Base-by-base conservation (phyloP, 2,113 vertebrate species). In the Gymnocephalus cernua region DNA sequence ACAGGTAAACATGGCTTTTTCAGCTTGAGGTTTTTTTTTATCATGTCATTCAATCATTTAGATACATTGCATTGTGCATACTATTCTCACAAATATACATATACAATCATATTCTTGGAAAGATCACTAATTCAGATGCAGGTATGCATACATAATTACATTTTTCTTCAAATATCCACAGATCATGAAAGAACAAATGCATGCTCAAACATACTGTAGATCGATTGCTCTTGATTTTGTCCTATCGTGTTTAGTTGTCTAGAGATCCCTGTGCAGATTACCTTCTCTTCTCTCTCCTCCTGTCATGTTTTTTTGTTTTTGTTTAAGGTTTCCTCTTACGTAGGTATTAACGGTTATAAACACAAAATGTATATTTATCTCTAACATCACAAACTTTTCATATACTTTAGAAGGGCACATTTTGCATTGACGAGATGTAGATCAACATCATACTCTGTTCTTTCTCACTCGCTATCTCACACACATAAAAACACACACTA, bases 181-280 rank as follows among this genome's bases (percentile, higher is more conserved):
- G 12, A 47, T 62, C 38, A 70, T 61, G 18, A 72, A 23, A 6
- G 5, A 54, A 63, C 23, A 71, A 58, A 84, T 80, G 32, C 1
- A 6, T 16, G 10, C 44, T 67, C 21, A 27, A 54, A 69, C 11
- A 1, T 38, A n/a, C n/a, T n/a, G n/a, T n/a, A 18, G 44, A 77
- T 29, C 47, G 64, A 68, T 5, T 45, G 51, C 23, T 73, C 50
- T 72, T 16, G 61, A 83, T 32, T 71, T 32, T 78, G 47, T 86
- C 45, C 51, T 73, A 10, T 56, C 59, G 64, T 79, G 58, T 83
- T 86, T 74, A 54, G 58, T 45, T 69, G 18, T 77, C 35, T 8
- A 8, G 68, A 80, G 38, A 41, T 85, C 61, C 29, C 44, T 73
- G 35, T 21, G 45, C 63, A 82, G 59, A 90, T 89, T 63, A 71